phyloP scores from a whole-genome alignment of 2,113 vertebrate genomes.

The Acanthisitta chloris region DNA sequence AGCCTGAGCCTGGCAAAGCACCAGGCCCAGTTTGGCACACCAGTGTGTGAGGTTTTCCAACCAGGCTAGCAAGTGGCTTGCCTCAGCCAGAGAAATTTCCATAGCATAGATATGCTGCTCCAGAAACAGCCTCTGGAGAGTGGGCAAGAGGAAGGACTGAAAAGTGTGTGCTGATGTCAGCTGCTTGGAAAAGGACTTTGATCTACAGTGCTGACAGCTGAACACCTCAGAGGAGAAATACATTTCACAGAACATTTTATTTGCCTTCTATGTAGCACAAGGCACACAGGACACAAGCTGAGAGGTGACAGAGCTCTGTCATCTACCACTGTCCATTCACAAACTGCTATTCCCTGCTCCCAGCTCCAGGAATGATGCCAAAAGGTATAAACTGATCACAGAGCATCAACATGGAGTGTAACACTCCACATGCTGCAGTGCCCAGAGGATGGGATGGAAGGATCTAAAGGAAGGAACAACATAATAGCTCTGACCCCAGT shows the following conservation, averaged over 20 bases:
- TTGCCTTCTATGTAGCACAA: neutral
- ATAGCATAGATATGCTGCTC: neutral
- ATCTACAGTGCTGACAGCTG: neutral
- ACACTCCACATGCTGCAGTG: rapidly evolving
- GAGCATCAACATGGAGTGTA: neutral
- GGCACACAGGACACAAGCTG: neutral
- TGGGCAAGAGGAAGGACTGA: neutral
- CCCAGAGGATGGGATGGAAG: neutral
- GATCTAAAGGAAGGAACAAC: neutral
- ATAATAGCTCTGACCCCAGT: neutral
- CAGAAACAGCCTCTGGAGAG: neutral
- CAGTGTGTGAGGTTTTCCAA: neutral
- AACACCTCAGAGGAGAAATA: neutral
- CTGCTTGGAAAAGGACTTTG: neutral
- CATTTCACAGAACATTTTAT: neutral
- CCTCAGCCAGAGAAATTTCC: neutral
- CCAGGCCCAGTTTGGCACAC: neutral
- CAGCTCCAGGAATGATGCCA: neutral
- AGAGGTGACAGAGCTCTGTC: neutral
- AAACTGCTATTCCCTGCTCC: neutral
- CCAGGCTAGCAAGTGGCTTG: neutral
- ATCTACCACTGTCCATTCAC: neutral
- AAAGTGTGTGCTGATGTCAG: neutral
- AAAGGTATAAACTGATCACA: neutral
- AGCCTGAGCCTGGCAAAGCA: neutral